These are phyloP conservation scores for Halichondria panicea DNA, from an alignment of 37 sponge, comb jelly and placozoan genomes.

Conservation along the genomic window DNA sequence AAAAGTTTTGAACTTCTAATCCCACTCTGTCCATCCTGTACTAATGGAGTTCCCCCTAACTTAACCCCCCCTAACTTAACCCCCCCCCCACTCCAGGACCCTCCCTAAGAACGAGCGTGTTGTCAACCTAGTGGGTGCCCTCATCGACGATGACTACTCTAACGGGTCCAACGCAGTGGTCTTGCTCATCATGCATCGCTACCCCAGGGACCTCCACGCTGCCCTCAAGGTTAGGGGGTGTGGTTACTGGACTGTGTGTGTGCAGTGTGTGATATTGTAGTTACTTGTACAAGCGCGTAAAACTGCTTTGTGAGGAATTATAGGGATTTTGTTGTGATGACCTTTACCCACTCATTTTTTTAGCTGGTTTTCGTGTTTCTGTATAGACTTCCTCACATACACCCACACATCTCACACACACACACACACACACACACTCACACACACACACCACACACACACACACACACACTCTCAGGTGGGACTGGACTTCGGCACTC, in stretches of 20 bases:
- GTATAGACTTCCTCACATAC: not conserved
- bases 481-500: conserved; percentile 71
- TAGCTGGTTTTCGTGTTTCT: not conserved
- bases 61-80: too few species aligned
- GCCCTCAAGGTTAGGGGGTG: conserved; percentile 90
- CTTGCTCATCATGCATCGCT: conserved; percentile 92
- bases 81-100: conserved; percentile 52
- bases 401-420: not conserved
- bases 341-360: not conserved
- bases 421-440: not conserved
- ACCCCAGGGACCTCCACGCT: conserved; percentile 88
- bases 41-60: conserved; percentile 1
- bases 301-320: too few species aligned
- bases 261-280: too few species aligned
- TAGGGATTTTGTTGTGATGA: too few species aligned
- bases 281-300: too few species aligned
- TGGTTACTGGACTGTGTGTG: conserved; percentile 3
- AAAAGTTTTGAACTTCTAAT: not conserved
- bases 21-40: not conserved
- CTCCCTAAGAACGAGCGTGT: conserved; percentile 89
- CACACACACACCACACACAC: too few species aligned
- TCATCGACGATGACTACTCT: conserved; percentile 83
- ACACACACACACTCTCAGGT: too few species aligned
- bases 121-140: conserved; percentile 85
- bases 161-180: conserved; percentile 78